Conservation (phyloP, 2,888 invertebrate genomes). For the Eudasyphora cyanicolor region DNA sequence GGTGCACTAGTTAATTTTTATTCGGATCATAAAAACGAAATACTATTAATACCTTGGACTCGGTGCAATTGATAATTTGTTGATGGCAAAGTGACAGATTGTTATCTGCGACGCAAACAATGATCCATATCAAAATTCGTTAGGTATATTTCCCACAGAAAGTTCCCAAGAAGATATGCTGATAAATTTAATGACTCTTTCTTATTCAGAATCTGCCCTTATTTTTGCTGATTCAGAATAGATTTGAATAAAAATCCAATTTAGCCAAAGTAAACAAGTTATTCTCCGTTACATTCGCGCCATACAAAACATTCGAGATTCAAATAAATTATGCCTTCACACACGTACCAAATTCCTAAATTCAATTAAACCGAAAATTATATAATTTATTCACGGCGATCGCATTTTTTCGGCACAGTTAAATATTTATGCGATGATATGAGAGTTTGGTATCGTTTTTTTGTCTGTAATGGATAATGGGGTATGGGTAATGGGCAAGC, state of each 20-base stretch:
- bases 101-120: too few relatives aligned
- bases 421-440: conserved; percentile 10
- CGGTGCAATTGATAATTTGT: too few relatives aligned
- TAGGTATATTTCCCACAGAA: not conserved
- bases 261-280: conserved; percentile 31
- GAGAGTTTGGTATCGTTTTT: not conserved
- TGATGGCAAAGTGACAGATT: too few relatives aligned
- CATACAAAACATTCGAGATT: too few relatives aligned
- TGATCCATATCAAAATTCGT: too few relatives aligned
- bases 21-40: too few relatives aligned
- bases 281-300: conserved; percentile 35
- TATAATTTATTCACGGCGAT: conserved; percentile 37
- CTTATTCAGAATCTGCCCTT: conserved; percentile 36
- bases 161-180: not conserved
- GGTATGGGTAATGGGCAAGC: not conserved
- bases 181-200: conserved; percentile 15
- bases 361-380: conserved; percentile 34
- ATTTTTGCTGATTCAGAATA: conserved; percentile 19
- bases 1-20: too few relatives aligned
- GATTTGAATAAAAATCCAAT: conserved; percentile 46
- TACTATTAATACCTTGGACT: too few relatives aligned
- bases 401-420: conserved; percentile 20
- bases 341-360: not conserved
- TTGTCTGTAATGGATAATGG: not conserved
- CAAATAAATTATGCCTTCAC: too few relatives aligned